These are phyloP conservation scores for Drosophila simulans DNA, from an alignment of 1,140 invertebrate genomes.

Conservation along the genomic window DNA sequence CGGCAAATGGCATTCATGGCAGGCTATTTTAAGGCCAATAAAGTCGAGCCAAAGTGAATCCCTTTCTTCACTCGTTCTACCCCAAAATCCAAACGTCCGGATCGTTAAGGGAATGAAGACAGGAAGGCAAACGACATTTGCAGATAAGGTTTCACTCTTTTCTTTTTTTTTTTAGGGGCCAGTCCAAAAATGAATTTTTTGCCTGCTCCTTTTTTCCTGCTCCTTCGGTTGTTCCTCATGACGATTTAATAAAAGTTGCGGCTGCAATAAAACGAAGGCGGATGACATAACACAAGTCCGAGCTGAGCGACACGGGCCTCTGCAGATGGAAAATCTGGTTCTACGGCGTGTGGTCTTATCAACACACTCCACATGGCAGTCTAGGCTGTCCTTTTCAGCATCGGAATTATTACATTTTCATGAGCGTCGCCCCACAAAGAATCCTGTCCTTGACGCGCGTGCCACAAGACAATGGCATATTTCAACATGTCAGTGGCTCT, in stretches of 20 bases:
- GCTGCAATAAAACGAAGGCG: slow-evolving; percentile 71
- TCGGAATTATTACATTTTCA: slow-evolving; percentile 80
- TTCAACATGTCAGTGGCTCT: slow-evolving; percentile 57
- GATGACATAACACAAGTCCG: slow-evolving; percentile 45
- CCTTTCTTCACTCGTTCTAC: slow-evolving; percentile 41
- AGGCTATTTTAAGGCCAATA: slow-evolving; percentile 75
- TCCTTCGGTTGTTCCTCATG: slow-evolving; percentile 41
- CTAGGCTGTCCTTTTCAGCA: slow-evolving; percentile 47
- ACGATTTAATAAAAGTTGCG: slow-evolving; percentile 80
- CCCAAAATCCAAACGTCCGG: slow-evolving; percentile 4
- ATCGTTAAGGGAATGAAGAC: slow-evolving; percentile 33
- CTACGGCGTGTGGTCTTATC: slow-evolving; percentile 63
- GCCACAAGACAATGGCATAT: slow-evolving; percentile 73
- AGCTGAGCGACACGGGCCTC: slow-evolving; percentile 8
- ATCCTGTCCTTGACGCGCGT: slow-evolving; percentile 52
- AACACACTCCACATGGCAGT: slow-evolving; percentile 53
- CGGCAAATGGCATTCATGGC: slow-evolving; percentile 64
- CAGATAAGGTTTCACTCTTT: slow-evolving; percentile 68
- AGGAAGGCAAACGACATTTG: slow-evolving; percentile 67
- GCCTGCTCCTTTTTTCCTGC: slow-evolving; percentile 10
- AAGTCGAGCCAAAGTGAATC: slow-evolving; percentile 61
- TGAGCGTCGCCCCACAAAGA: slow-evolving; percentile 20
- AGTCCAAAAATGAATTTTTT: slow-evolving; percentile 36
- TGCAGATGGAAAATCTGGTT: slow-evolving; percentile 62
- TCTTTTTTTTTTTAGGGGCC: slow-evolving; percentile 12